phyloP scores from a whole-genome alignment of 2,888 invertebrate species.

The Temnothorax ravouxi region DNA sequence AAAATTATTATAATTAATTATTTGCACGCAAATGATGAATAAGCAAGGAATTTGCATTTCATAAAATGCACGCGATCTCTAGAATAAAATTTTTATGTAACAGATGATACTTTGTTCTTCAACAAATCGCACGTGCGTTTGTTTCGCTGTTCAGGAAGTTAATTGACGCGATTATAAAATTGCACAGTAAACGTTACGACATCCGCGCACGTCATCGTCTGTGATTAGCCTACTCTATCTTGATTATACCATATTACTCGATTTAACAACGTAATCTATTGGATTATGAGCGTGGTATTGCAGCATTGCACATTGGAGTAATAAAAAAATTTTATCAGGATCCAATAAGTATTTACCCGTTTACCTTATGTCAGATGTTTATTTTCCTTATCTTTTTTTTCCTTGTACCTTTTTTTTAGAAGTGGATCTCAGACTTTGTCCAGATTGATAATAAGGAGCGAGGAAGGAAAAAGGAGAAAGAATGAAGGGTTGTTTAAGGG shows the following conservation, averaged over 20 bases:
- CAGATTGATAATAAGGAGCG: not conserved
- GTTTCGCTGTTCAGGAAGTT: slow-evolving; percentile 33
- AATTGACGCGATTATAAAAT: slow-evolving; percentile 52
- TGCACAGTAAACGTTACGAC: not conserved
- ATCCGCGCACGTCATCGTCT: slow-evolving; percentile 46
- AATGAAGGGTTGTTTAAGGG: too few relatives aligned
- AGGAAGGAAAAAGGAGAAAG: too few relatives aligned
- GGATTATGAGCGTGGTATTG: not conserved
- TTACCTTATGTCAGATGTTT: too few relatives aligned
- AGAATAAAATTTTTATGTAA: slow-evolving; percentile 28
- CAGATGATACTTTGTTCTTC: not conserved
- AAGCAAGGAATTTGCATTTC: not conserved
- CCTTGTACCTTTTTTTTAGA: too few relatives aligned
- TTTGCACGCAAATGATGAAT: not conserved
- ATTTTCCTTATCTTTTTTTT: too few relatives aligned
- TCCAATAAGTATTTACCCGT: too few relatives aligned
- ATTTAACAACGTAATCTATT: not conserved
- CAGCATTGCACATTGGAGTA: not conserved
- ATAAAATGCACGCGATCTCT: slow-evolving; percentile 7
- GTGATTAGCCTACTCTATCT: not conserved
- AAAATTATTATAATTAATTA: not conserved
- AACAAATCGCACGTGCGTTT: not conserved
- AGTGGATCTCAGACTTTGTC: not conserved
- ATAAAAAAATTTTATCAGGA: not conserved
- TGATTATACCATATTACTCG: not conserved